These are phyloP conservation scores for Heptranchias perlo DNA, from an alignment of 2,113 vertebrate species.

Conservation along the genomic window DNA sequence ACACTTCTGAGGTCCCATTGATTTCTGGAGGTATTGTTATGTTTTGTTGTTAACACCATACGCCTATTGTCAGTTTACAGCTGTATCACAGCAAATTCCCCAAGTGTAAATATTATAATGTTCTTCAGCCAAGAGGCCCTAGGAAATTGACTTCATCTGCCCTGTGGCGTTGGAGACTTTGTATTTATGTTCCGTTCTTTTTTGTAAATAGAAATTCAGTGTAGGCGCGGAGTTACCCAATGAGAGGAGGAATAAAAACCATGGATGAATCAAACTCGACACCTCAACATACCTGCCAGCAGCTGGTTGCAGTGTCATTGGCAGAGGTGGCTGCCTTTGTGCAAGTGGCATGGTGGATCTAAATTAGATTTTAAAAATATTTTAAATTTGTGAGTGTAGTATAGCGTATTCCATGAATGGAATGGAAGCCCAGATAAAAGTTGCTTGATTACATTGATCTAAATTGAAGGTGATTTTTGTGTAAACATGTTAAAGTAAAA, in stretches of 20 bases:
- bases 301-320: background rate
- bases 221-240: background rate
- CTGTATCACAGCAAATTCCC: background rate
- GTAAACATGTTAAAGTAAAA: too few species aligned
- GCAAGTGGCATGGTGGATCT: too few species aligned
- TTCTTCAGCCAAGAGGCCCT: too few species aligned
- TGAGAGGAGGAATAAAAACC: background rate
- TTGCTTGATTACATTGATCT: too few species aligned
- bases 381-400: too few species aligned
- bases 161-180: background rate
- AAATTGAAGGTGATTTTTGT: too few species aligned
- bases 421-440: too few species aligned
- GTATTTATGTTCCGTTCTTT: background rate
- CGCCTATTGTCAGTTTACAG: background rate
- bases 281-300: too few species aligned
- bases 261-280: too few species aligned
- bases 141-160: background rate
- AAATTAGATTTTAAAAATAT: too few species aligned
- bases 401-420: too few species aligned
- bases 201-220: background rate
- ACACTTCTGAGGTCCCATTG: background rate
- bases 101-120: background rate
- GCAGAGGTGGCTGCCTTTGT: too few species aligned
- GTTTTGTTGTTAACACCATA: background rate
- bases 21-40: background rate